Percentiles rank a stretch among this genome's conserved stretches.
Conservation (phyloP, 2,113 vertebrate species). For the Larimichthys polyactis region DNA sequence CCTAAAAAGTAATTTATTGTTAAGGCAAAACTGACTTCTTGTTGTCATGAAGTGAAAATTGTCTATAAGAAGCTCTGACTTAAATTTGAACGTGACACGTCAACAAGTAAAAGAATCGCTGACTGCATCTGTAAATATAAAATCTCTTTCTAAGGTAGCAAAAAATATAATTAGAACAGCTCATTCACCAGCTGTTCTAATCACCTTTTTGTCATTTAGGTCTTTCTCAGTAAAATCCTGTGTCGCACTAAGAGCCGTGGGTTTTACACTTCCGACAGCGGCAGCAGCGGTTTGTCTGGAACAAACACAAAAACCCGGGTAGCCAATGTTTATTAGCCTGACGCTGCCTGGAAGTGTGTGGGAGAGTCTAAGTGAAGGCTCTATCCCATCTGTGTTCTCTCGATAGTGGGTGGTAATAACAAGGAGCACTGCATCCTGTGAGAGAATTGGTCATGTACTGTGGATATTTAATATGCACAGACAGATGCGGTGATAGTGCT, state of each 20-base stretch:
- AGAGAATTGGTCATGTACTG: background rate
- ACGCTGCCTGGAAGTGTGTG: slow-evolving; percentile 15
- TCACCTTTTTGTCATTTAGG: background rate
- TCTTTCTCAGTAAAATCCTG: background rate
- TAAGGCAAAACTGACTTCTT: background rate
- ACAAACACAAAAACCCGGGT: slow-evolving; percentile 25
- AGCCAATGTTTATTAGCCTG: slow-evolving; percentile 28
- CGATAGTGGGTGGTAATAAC: slow-evolving; percentile 32
- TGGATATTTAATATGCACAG: slow-evolving; percentile 4
- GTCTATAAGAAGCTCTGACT: background rate
- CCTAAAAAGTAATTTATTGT: background rate
- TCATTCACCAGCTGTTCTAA: background rate
- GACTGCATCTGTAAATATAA: too few species aligned
- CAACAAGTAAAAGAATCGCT: background rate
- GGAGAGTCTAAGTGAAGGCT: slow-evolving; percentile 23
- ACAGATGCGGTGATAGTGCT: background rate
- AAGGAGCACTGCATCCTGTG: slow-evolving; percentile 10
- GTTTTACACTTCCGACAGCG: background rate
- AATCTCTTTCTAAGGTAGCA: too few species aligned
- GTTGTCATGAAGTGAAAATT: background rate
- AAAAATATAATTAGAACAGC: background rate
- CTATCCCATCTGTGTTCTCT: slow-evolving; percentile 23
- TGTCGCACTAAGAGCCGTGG: background rate
- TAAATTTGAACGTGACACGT: too few species aligned
- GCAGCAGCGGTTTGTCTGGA: slow-evolving; percentile 10